Conservation (phyloP, 2,888 invertebrate species). For the Trichopoda pennipes region DNA sequence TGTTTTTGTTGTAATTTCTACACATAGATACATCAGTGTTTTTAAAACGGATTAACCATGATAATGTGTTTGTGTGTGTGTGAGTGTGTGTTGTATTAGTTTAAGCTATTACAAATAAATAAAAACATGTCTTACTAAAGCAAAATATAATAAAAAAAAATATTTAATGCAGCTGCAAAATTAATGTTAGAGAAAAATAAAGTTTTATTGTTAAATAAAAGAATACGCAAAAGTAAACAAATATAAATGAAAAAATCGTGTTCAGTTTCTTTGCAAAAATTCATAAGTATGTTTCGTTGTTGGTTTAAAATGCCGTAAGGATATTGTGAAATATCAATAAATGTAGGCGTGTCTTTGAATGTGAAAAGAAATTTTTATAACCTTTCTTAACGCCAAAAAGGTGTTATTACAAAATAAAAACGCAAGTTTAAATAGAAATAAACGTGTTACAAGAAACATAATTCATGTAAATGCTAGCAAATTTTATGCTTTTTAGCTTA, state of each 20-base stretch:
- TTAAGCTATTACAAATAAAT: slow-evolving; percentile 40
- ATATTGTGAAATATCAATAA: slow-evolving; percentile 65
- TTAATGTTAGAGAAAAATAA: slow-evolving; percentile 11
- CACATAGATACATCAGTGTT: slow-evolving; percentile 42
- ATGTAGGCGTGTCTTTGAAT: slow-evolving; percentile 56
- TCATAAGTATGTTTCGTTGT: background rate
- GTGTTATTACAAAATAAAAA: background rate
- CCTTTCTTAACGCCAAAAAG: background rate
- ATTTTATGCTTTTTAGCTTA: slow-evolving; percentile 6
- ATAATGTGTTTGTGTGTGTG: slow-evolving; percentile 9
- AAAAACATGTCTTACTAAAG: slow-evolving; percentile 23
- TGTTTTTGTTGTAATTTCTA: slow-evolving; percentile 18
- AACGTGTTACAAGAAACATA: background rate
- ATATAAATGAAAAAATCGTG: too few species aligned
- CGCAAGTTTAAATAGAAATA: background rate
- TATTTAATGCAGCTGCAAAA: slow-evolving; percentile 47
- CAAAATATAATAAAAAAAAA: slow-evolving; percentile 15
- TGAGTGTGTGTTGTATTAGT: slow-evolving; percentile 3
- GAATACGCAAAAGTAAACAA: background rate
- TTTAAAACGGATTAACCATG: background rate
- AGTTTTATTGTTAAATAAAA: background rate
- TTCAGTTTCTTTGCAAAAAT: too few species aligned
- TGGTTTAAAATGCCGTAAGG: slow-evolving; percentile 44
- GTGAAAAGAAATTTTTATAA: slow-evolving; percentile 4
- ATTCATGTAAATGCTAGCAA: slow-evolving; percentile 1